Base-by-base conservation (phyloP, 2,888 invertebrate genomes). In the Oligia fasciuncula region DNA sequence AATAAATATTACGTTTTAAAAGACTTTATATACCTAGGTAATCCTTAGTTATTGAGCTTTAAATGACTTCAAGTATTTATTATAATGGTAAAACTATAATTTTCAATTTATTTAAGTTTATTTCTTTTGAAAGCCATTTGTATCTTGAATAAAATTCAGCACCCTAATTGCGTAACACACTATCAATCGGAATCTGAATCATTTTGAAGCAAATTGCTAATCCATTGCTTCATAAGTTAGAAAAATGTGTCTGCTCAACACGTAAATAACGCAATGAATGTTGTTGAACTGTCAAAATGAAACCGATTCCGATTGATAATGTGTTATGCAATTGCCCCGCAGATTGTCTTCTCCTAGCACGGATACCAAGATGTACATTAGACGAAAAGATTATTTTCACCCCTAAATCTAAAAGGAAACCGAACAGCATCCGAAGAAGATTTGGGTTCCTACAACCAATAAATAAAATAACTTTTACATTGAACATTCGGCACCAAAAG, bases 401-500 rank as follows among this genome's bases (percentile, higher is more conserved):
- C 23, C 54, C 35, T 9, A 79, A 74, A 76, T 73, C 57, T 76
- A 57, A 70, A 72, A 70, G 17, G 1, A 67, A 73, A 46, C 46
- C 11, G 46, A 79, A 75, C 29, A 23, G 43, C 69, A 66, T 65
- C 40, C 14, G 19, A 54, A 40, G 17, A 57, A 62, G 66, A 85
- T 85, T 82, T 73, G 57, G 29, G 2, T 68, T 51, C 17, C 46
- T 43, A 74, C 63, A n/a, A 77, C 13, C 43, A 73, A 75, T 69
- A 86, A 72, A 79, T 83, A 85, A 54, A 79, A 60, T 35, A 72
- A 73, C 72, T 76, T 79, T 77, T 80, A 84, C 72, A 81, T 79
- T 68, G 82, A 73, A 77, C 68, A 62, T 70, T 88, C 70, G 72
- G 71, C 60, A 77, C 75, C 68, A 81, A 82, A 79, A 75, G 65